Conservation (phyloP, 1,140 invertebrate species). For the Amyelois transitella region DNA sequence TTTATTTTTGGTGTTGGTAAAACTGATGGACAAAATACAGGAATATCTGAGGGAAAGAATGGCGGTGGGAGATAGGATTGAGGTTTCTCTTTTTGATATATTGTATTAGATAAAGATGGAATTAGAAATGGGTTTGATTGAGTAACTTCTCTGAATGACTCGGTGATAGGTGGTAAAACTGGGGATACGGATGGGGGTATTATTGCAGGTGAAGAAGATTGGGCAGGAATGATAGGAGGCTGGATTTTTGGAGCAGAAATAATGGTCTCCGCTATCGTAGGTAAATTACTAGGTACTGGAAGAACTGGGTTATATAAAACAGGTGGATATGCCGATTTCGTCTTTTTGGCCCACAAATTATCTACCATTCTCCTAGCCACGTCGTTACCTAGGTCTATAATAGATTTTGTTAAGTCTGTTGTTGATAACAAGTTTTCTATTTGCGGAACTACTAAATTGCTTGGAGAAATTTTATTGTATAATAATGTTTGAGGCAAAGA, state of each 20-base stretch:
- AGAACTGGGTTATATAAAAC: neutral
- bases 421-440: neutral
- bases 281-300: neutral
- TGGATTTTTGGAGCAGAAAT: neutral
- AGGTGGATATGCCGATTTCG: neutral
- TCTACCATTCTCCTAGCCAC: neutral
- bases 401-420: neutral
- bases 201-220: neutral
- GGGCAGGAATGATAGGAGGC: neutral
- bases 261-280: neutral
- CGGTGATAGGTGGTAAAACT: neutral
- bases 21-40: neutral
- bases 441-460: neutral
- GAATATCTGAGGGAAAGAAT: neutral
- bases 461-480: neutral
- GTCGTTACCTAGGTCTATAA: neutral
- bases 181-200: too few species aligned
- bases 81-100: neutral
- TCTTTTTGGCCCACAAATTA: neutral
- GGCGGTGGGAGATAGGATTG: neutral
- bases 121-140: neutral
- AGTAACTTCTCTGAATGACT: neutral
- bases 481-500: neutral
- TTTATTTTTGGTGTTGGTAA: constrained; percentile 2
- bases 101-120: neutral